Evolutionary conservation across 2,888 invertebrate genomes (phyloP).

Genomic region (Cantharis flavilabris): DNA sequence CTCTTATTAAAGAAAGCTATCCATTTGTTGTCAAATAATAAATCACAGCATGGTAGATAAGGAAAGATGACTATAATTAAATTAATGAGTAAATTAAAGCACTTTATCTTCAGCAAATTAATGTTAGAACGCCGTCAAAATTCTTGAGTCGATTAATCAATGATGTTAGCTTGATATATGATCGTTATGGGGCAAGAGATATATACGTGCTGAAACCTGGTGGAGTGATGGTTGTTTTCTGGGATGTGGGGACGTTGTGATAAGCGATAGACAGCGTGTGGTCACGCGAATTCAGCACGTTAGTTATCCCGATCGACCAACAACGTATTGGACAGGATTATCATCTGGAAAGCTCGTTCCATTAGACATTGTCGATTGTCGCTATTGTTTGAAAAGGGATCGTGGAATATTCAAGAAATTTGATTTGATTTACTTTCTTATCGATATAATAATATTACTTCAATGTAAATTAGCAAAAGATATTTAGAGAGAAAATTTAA

Average conservation of each 20-base stretch:
- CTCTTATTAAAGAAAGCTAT: slow-evolving; percentile 16
- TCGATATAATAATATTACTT: slow-evolving; percentile 20
- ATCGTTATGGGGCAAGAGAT: slow-evolving; percentile 41
- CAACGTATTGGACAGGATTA: background rate
- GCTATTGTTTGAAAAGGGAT: background rate
- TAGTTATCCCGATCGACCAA: slow-evolving; percentile 4
- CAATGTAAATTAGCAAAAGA: background rate
- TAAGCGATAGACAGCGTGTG: slow-evolving; percentile 37
- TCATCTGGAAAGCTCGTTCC: slow-evolving; percentile 3
- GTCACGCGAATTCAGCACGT: slow-evolving; percentile 35
- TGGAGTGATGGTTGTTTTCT: slow-evolving; percentile 31
- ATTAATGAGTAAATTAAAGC: slow-evolving; percentile 30
- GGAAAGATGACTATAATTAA: slow-evolving; percentile 23
- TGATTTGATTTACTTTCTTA: slow-evolving; percentile 16
- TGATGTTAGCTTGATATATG: slow-evolving; percentile 46
- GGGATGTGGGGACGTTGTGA: slow-evolving; percentile 33
- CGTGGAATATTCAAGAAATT: slow-evolving; percentile 7
- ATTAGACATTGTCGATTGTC: slow-evolving; percentile 6
- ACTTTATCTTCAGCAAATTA: slow-evolving; percentile 37
- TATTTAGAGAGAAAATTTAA: slow-evolving; percentile 15
- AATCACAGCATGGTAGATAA: slow-evolving; percentile 18
- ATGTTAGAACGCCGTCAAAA: slow-evolving; percentile 40
- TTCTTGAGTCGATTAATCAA: slow-evolving; percentile 44
- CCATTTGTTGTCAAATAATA: slow-evolving; percentile 24
- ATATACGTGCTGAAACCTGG: slow-evolving; percentile 41